Percentiles rank a stretch among this genome's conserved stretches.
Evolutionary conservation across 2,797 vertebrate species (phyloP).

Genomic region (Phalanger gymnotis): DNA sequence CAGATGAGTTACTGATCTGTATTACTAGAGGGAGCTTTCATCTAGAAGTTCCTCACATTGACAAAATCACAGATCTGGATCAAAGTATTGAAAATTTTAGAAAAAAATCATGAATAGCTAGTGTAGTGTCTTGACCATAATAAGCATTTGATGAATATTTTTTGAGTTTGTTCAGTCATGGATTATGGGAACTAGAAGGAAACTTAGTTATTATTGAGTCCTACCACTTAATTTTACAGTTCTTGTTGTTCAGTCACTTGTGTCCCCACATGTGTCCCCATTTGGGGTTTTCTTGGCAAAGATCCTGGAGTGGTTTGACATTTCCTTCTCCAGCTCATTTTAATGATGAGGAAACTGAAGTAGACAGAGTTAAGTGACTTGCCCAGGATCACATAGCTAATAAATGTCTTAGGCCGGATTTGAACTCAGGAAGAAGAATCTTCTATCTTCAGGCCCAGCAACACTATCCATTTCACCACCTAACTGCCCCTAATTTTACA

Average conservation of each 20-base stretch:
- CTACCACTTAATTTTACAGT: not conserved
- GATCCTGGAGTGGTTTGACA: not conserved
- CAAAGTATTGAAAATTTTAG: not conserved
- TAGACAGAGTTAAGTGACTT: not conserved
- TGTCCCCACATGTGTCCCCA: not conserved
- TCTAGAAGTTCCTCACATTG: not conserved
- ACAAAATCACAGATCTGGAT: not conserved
- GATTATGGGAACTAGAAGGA: not conserved
- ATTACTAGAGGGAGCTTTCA: not conserved
- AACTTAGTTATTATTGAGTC: not conserved
- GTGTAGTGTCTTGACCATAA: not conserved
- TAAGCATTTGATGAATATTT: not conserved
- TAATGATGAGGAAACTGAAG: not conserved
- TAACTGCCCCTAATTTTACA: not conserved
- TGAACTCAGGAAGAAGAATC: not conserved
- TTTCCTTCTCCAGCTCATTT: not conserved
- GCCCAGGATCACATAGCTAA: not conserved
- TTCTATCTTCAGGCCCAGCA: not conserved
- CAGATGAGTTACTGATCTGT: not conserved
- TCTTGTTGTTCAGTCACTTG: not conserved
- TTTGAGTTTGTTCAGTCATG: not conserved
- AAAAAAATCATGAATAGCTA: not conserved
- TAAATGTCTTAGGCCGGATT: not conserved
- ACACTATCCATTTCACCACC: not conserved
- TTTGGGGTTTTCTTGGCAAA: not conserved